Evolutionary conservation across 2,888 invertebrate genomes (phyloP).

Genomic region (Phytoseiulus persimilis): DNA sequence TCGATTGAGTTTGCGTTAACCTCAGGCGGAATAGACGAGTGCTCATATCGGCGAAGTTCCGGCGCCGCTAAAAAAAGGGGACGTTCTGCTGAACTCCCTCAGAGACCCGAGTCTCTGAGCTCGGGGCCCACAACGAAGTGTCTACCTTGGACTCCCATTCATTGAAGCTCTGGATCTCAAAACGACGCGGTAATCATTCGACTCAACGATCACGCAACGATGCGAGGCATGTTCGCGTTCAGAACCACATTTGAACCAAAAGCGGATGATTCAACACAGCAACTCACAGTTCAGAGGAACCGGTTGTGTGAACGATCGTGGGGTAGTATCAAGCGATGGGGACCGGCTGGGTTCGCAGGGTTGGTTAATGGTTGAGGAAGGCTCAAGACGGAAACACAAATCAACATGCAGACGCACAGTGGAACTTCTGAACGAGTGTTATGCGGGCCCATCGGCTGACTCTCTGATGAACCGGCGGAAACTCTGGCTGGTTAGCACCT

Average conservation of each 20-base stretch:
- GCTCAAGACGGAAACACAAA: neutral
- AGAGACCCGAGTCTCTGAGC: neutral
- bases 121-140: neutral
- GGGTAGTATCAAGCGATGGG: neutral
- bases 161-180: neutral
- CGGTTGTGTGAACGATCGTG: neutral
- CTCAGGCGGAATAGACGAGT: neutral
- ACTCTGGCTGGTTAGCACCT: too few relatives aligned
- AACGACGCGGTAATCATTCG: neutral
- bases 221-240: neutral
- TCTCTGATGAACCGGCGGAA: neutral
- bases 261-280: neutral
- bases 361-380: neutral
- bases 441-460: neutral
- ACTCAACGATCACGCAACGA: neutral
- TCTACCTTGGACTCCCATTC: neutral
- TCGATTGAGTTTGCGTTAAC: neutral
- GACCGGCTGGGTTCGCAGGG: neutral
- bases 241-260: neutral
- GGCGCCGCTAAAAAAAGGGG: neutral
- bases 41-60: neutral
- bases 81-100: neutral
- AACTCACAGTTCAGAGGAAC: neutral
- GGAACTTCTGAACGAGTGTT: neutral
- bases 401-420: neutral